Base-by-base conservation (phyloP, 1,140 invertebrate genomes). In the Lasioglossum albipes region DNA sequence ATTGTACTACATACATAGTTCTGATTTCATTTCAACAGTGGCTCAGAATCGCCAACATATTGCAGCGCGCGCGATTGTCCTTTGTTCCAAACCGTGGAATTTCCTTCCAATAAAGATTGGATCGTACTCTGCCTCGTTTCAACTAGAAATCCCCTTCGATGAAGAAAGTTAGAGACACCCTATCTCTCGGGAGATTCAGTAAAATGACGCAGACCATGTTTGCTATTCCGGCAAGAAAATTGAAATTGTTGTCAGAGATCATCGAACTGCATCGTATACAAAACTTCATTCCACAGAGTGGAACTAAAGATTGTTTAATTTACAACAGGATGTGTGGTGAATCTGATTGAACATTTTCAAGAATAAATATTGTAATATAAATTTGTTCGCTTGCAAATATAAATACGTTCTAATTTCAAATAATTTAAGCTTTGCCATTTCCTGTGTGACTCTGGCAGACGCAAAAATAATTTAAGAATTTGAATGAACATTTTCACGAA, bases 31-130 rank as follows among this genome's bases (percentile, higher is more conserved):
- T 57, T 57, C 66, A 27, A 81, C 79, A 20, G 52, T 69, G n/a
- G 66, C 79, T 22, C 36, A 41, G 22, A 79, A 79, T 74, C 66
- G 77, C 61, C 68, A 61, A 85, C 84, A 68, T 85, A 85, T 82
- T 75, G 62, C 67, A 64, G 18, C 62, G 42, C 27, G 76, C 73
- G 41, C 59, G 57, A 66, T 36, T 22, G 31, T 12, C 31, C 59
- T 79, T 79, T 66, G 77, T 73, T 42, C 61, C 61, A 10, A 42
- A 12, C 36, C 49, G 31, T 73, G 70, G 76, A 79, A 79, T 73
- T 84, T 74, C 73, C 70, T 81, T 77, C 75, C 64, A 71, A 81
- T 84, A 64, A 72, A 76, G 75, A 80, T 69, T 65, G 78, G 62
- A 75, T 73, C 31, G 45, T 57, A 31, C 61, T 79, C 64, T 61